phyloP scores from a whole-genome alignment of 2,888 invertebrate genomes.

The Nemurella pictetii region DNA sequence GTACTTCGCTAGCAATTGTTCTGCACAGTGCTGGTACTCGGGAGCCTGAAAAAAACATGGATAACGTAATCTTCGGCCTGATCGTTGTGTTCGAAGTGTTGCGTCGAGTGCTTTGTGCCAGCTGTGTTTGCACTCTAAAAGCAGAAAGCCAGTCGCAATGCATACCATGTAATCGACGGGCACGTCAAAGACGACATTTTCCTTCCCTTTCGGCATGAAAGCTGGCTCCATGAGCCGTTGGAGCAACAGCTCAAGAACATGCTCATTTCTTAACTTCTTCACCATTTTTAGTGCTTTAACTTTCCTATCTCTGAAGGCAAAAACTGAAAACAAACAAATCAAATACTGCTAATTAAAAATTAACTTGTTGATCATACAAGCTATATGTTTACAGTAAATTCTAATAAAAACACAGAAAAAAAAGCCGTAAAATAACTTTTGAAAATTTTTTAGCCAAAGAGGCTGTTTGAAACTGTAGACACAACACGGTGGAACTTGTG shows the following conservation, averaged over 20 bases:
- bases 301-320: background rate
- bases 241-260: conserved; percentile 63
- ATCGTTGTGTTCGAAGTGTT: too few species aligned
- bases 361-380: too few species aligned
- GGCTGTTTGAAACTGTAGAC: too few species aligned
- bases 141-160: background rate
- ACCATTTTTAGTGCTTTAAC: background rate
- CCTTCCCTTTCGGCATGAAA: conserved; percentile 71
- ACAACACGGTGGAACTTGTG: too few species aligned
- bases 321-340: background rate
- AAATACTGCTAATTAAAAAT: too few species aligned
- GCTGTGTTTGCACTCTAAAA: too few species aligned
- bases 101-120: too few species aligned
- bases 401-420: too few species aligned
- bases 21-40: background rate
- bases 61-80: too few species aligned
- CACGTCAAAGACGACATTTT: conserved; percentile 60
- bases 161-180: conserved; percentile 68
- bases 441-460: too few species aligned
- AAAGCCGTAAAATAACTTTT: too few species aligned
- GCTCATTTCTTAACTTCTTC: background rate
- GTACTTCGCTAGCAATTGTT: background rate
- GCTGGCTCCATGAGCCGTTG: conserved; percentile 77
- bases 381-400: too few species aligned
- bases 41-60: background rate